Evolutionary conservation across 2,113 vertebrate species (phyloP), one percentile per base, ranked within the genome.

Genomic region (Nothobranchius furzeri): DNA sequence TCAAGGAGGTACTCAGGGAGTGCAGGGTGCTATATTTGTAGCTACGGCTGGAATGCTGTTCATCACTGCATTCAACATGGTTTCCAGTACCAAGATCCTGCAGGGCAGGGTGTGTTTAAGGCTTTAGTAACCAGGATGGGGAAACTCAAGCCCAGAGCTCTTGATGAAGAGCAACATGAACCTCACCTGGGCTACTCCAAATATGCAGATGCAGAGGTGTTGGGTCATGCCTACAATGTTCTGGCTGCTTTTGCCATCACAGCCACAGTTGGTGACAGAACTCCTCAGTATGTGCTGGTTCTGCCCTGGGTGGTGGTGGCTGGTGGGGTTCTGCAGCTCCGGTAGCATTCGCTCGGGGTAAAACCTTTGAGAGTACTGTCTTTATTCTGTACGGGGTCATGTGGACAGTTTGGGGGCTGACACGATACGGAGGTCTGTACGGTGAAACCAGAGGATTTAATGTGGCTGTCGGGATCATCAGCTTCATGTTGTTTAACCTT

Each of bases 401-500:
- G 93, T 96, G 95, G 95, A 73, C 88, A n/a, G 90, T 95, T 53
- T 97, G 95, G 95, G 95, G 95, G 20, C 73, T 95, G 70, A 79
- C 93, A 0, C 91, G 95, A 35, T 96, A 90, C 0, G 81, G 92
- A 0, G 92, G 91, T 30, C 88, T 96, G 63, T 93, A 84, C 0
- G 89, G 91, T 17, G 60, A 89, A 1, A 63, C 81, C 68, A 93
- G 94, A 14, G 89, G 93, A 50, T 95, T 96, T 68, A 90, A 93
- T 0, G 1, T 94, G 0, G 90, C 93, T 0, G 89, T 90, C 2
- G 95, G 95, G 66, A 94, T 95, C 24, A 73, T 93, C 11, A 76
- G 92, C 12, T 95, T 97, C 87, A 85, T 96, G 91, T 73, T 96
- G 9, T 94, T 95, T 85, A 96, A 97, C 20, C 2, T 68, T 59